These are phyloP conservation scores for Paragorgia papillata DNA, from an alignment of 92 coral and sea anemone genomes.

Conservation along the genomic window DNA sequence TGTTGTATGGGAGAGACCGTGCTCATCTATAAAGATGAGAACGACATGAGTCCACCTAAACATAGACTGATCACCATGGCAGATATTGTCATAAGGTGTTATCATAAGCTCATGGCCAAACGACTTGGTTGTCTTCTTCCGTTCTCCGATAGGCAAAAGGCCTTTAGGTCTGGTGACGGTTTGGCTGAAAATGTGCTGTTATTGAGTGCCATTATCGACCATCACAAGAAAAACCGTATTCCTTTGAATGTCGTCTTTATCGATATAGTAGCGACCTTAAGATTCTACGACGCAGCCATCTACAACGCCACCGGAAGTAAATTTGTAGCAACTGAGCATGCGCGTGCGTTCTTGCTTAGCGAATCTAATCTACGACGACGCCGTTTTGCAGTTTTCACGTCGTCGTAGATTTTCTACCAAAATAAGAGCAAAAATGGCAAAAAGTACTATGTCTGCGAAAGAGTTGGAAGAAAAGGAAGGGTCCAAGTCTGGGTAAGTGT, in stretches of 20 bases:
- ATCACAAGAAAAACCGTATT: not conserved
- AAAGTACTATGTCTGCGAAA: too few relatives aligned
- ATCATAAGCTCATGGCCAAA: constrained; percentile 21
- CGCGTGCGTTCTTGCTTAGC: too few relatives aligned
- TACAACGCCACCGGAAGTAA: too few relatives aligned
- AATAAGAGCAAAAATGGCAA: too few relatives aligned
- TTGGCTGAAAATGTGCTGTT: not conserved
- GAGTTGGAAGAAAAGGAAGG: too few relatives aligned
- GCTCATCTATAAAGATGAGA: not conserved
- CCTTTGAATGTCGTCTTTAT: constrained; percentile 33
- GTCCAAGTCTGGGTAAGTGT: too few relatives aligned
- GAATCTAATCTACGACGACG: too few relatives aligned
- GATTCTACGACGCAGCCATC: too few relatives aligned
- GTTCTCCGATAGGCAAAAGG: constrained; percentile 1
- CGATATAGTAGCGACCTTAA: too few relatives aligned
- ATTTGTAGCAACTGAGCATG: too few relatives aligned
- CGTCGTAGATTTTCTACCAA: too few relatives aligned
- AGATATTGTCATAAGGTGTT: not conserved
- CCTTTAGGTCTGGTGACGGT: constrained; percentile 30
- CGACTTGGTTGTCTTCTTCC: not conserved
- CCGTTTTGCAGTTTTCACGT: too few relatives aligned
- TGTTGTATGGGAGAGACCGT: constrained; percentile 16
- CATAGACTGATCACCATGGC: constrained; percentile 41
- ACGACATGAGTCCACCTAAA: not conserved
- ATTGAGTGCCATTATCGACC: constrained; percentile 7